Base-by-base conservation (phyloP, 2,113 vertebrate species). In the Ovis canadensis region DNA sequence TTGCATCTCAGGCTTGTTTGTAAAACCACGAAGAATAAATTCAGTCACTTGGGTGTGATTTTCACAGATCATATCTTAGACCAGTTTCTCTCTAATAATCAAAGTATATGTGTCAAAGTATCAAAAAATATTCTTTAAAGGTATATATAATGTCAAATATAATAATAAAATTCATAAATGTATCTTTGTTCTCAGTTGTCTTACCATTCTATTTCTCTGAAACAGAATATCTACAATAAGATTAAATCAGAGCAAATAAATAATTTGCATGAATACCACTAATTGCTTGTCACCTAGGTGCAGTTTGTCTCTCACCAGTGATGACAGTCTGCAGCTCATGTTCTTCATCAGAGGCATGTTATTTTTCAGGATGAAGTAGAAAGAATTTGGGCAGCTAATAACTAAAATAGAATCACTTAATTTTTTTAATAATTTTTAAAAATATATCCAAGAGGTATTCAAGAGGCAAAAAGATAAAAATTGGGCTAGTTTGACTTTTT, bases 1-100 rank as follows among this genome's bases (percentile, higher is more conserved):
- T 87, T 97, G 95, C 29, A 95, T 96, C 40, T 97, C 85, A 29
- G 91, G 52, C 13, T 98, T 91, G 48, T 83, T 97, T 21, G 96
- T 96, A 31, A 98, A 97, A 23, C 97, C 93, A 3, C 97, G 71
- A 50, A 98, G 96, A 93, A 97, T 97, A 91, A 98, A 98, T 43
- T 97, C 97, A 87, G 87, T 95, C 33, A 97, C 71, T 91, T 82
- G 87, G 21, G 97, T 98, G 25, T 96, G 90, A 91, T 98, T 98
- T 90, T 97, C 95, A 96, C 95, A 96, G 88, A 52, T 64, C 95
- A 96, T 97, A 59, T 59, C 60, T 91, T 74, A 92, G 23, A 31
- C 16, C 31, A 60, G 27, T 64, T 84, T 96, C 54, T 83, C 12
- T 91, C 45, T 57, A 83, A 94, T n/a, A 64, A 85, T 59, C 85